These are phyloP conservation scores for Allobates femoralis DNA, from an alignment of 2,797 vertebrate genomes.

Conservation along the genomic window DNA sequence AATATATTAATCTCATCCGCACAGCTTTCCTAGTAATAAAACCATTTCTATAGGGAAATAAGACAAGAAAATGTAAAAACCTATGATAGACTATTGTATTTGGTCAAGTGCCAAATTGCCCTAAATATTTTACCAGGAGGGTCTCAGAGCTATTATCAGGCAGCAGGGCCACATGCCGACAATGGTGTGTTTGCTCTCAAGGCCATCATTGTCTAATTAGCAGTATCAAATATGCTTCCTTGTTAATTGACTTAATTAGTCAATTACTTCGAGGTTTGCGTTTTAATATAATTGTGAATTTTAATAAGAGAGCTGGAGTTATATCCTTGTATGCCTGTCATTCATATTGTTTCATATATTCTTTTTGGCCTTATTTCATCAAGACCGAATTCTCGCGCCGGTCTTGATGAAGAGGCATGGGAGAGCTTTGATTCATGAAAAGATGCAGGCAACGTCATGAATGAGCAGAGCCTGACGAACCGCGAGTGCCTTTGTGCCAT, in stretches of 20 bases:
- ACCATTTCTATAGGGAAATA: slow-evolving; percentile 48
- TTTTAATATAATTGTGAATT: slow-evolving; percentile 52
- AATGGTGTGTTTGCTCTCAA: slow-evolving; percentile 38
- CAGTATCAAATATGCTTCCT: slow-evolving; percentile 51
- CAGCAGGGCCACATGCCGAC: slow-evolving; percentile 15
- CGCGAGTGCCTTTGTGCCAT: no score
- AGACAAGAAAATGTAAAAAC: slow-evolving; percentile 40
- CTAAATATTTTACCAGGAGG: slow-evolving; percentile 43
- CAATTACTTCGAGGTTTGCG: slow-evolving; percentile 49
- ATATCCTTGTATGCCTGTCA: slow-evolving; percentile 28
- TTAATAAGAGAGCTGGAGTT: slow-evolving; percentile 27
- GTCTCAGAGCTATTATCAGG: slow-evolving; percentile 46
- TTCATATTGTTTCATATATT: neutral
- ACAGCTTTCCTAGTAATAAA: slow-evolving; percentile 43
- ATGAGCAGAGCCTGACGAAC: no score
- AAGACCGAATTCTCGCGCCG: no score
- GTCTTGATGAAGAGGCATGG: no score
- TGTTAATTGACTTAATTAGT: slow-evolving; percentile 57
- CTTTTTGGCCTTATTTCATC: no score
- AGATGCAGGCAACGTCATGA: no score
- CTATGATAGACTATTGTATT: slow-evolving; percentile 31
- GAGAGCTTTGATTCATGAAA: no score
- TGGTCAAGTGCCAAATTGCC: slow-evolving; percentile 44
- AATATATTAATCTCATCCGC: slow-evolving; percentile 36
- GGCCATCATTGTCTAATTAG: slow-evolving; percentile 56